Base-by-base conservation (phyloP, 2,113 vertebrate species). In the Anolis carolinensis region DNA sequence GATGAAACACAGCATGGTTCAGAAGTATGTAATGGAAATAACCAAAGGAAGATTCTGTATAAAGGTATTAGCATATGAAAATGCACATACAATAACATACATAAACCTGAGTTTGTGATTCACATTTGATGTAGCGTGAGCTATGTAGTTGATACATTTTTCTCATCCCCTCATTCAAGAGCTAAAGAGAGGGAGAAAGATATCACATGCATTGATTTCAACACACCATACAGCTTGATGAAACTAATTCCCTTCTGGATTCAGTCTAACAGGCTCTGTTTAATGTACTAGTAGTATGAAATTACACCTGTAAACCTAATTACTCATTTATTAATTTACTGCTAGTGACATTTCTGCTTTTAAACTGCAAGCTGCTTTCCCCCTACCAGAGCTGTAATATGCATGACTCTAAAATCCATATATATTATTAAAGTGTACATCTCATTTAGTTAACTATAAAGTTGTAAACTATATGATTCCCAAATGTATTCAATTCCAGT, bases 381-480 rank as follows among this genome's bases (percentile, higher is more conserved):
- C 88, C 13, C 92, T 86, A 76, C 89, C 25, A 3, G 1, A 48
- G 21, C 50, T 85, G 77, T 74, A 88, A 84, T 84, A 82, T 92
- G 81, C 86, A 92, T 92, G 91, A 87, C 1, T 4, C 72, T 88
- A 81, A 88, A 91, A 91, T 91, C 89, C 48, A 85, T 89, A 92
- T 5, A 44, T 88, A 85, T 90, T 94, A 95, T 92, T 94, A 89
- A 89, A 80, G 86, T 91, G 90, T 84, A 87, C 90, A 87, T 65
- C 79, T 93, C 86, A 91, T 94, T 93, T 93, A 94, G 93, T 94
- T 93, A 94, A 95, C 93, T 85, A 70, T 88, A 80, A 84, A 87
- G 92, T 91, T 91, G 71, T 91, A 93, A 92, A 91, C 85, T 70
- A 86, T 91, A 93, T 87, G 50, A 87, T 83, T 91, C 93, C 93